Base-by-base conservation (phyloP, 2,888 invertebrate genomes). In the Gymnocheta viridis region DNA sequence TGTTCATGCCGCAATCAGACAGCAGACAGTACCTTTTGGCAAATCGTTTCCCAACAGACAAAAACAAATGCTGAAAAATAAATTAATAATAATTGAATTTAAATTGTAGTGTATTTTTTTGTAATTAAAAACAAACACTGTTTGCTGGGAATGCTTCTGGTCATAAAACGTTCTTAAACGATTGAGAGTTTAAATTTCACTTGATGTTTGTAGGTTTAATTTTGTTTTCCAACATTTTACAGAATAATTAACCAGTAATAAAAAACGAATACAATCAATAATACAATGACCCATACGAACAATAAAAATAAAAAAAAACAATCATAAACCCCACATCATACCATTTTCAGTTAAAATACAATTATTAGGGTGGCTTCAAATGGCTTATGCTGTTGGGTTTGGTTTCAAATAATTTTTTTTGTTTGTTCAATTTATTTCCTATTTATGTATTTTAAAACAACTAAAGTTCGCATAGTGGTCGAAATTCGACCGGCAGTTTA, bases 231-330 rank as follows among this genome's bases (percentile, higher is more conserved):
- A 17, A 35, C 10, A 24, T 47, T 60, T 24, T 17, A 35, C 60
- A 35, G 49, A 41, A 64, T 44, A 69, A 74, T 62, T 69, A 76
- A 49, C 74, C 74, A 72, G 47, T 38, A 56, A 67, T 29, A 62
- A 70, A 38, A 41, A 69, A 80, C 10, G n/a, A 72, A 82, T 60
- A 29, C 17, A 86, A 88, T 89, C 89, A 89, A 89, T 89, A 89
- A 89, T 89, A 87, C 89, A 89, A 86, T 89, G 88, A 87, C 86
- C 88, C 83, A 84, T 70, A 72, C 81, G 29, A 69, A 67, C 51
- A 64, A 69, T 58, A 14, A 47, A 56, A 35, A 0, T 24, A 19
- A 1, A 6, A 38, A 17, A 4, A 32, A 35, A 5, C 0, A 14
- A 4, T 12, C 27, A 3, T 27, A 54, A 17, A 47, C 19, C 5